Percentiles rank a stretch among this genome's conserved stretches.
Conservation (phyloP, 2,888 invertebrate species). For the Oscheius sp. region DNA sequence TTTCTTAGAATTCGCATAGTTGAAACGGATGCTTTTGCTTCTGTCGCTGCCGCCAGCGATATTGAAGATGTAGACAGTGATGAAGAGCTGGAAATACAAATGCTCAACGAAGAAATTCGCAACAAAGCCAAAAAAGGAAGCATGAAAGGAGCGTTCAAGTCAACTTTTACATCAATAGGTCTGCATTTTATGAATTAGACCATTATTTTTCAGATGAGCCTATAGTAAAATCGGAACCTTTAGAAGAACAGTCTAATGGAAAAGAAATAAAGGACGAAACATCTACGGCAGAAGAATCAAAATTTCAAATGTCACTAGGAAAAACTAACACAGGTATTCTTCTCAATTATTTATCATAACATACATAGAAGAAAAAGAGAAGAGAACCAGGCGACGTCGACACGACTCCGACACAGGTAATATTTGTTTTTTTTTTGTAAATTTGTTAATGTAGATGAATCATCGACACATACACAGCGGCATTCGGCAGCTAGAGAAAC, state of each 20-base stretch:
- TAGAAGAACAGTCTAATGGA: conserved; percentile 6
- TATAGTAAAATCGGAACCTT: background rate
- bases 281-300: background rate
- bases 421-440: background rate
- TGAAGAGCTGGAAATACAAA: conserved; percentile 51
- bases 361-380: background rate
- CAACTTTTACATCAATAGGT: conserved; percentile 19
- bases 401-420: conserved; percentile 24
- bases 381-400: background rate
- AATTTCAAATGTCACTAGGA: conserved; percentile 6
- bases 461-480: background rate
- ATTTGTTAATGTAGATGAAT: too few relatives aligned
- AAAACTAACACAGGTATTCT: background rate
- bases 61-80: conserved; percentile 44
- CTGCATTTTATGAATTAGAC: background rate
- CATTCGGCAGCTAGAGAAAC: background rate
- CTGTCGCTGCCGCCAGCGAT: conserved; percentile 45
- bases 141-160: conserved; percentile 26
- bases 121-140: conserved; percentile 31
- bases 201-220: background rate
- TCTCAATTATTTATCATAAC: background rate
- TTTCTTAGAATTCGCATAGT: conserved; percentile 54
- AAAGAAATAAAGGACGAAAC: conserved; percentile 4
- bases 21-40: conserved; percentile 61
- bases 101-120: conserved; percentile 44